Evolutionary conservation across 1,140 invertebrate species (phyloP), one percentile per base, ranked within the genome.

Genomic region (Brachionus plicatilis): DNA sequence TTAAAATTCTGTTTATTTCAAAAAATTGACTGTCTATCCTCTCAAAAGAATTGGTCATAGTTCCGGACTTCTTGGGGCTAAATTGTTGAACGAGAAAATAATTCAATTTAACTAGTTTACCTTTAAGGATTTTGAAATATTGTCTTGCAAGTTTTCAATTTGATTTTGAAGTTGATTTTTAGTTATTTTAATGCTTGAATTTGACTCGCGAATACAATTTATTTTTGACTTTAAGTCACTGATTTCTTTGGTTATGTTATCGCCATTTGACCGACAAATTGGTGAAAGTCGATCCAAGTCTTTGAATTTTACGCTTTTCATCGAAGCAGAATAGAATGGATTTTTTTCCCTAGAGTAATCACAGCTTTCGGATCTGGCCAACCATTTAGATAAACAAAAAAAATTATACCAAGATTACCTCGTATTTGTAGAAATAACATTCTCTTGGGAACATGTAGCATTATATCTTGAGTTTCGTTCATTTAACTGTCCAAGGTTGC

Each of bases 1-100:
- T 76, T 27, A 76, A 50, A 37, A 76, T 76, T 76, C 11, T 76
- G 45, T 76, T 76, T 50, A 76, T 76, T 76, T 76, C 72, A 76
- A 76, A 76, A 50, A 76, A 76, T 76, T 50, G 72, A 27, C 45
- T 24, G 50, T 76, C 72, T 14, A 76, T 76, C 50, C 45, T 76
- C 27, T 76, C 72, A 9, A 76, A 76, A 50, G 72, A 76, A 50
- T 50, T 76, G 12, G 68, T 72, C 1, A 72, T 72, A 20, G 68
- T 43, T 14, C 68, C 68, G 7, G 68, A 72, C 17, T 43, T 72
- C 68, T 72, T 17, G 17, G 7, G 8, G 37, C 9, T 43, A 20
- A 20, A 17, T 12, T 20, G 14, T 41, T 41, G n/a, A 43, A 17
- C 9, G 17, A 43, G 43, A 41, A 45, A 43, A 17, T n/a, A 20